A percentile compares a stretch with the other conserved stretches of the same genome.
phyloP scores from a whole-genome alignment of 2,888 invertebrate species.

The Chaetogeoica ovagalla region DNA sequence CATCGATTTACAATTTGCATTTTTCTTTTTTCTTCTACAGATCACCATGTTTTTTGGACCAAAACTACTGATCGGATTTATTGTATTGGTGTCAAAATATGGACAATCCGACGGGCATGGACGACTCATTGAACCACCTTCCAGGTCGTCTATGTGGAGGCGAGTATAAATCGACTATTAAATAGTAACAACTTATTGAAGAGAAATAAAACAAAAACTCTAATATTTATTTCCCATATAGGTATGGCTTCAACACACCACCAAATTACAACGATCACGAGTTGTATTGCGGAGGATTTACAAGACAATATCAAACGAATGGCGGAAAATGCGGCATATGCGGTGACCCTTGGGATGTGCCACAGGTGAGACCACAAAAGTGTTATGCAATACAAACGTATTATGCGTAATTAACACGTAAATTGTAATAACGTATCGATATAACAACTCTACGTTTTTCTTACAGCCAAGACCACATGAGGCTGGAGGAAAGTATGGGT shows the following conservation, averaged over 20 bases:
- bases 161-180: conserved; percentile 54
- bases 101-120: conserved; percentile 66
- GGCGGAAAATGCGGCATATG: conserved; percentile 84
- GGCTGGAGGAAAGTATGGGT: conserved; percentile 79
- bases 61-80: conserved; percentile 33
- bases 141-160: conserved; percentile 84
- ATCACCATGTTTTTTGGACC: conserved; percentile 22
- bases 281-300: conserved; percentile 82
- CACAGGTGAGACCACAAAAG: conserved; percentile 53
- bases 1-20: not conserved
- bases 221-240: conserved; percentile 50
- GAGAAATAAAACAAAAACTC: not conserved
- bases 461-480: conserved; percentile 76
- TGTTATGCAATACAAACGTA: too few species aligned
- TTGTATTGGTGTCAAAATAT: conserved; percentile 18
- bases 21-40: conserved; percentile 2
- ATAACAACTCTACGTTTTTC: not conserved
- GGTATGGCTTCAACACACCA: conserved; percentile 82
- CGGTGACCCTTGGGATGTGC: conserved; percentile 79
- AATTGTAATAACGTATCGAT: too few species aligned
- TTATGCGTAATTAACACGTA: not conserved
- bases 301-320: conserved; percentile 80
- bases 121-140: conserved; percentile 81
- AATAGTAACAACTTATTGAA: not conserved
- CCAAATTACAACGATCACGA: conserved; percentile 90